Evolutionary conservation across 2,113 vertebrate species (phyloP), one percentile per base, ranked within the genome.

Genomic region (Hiodon tergisus): DNA sequence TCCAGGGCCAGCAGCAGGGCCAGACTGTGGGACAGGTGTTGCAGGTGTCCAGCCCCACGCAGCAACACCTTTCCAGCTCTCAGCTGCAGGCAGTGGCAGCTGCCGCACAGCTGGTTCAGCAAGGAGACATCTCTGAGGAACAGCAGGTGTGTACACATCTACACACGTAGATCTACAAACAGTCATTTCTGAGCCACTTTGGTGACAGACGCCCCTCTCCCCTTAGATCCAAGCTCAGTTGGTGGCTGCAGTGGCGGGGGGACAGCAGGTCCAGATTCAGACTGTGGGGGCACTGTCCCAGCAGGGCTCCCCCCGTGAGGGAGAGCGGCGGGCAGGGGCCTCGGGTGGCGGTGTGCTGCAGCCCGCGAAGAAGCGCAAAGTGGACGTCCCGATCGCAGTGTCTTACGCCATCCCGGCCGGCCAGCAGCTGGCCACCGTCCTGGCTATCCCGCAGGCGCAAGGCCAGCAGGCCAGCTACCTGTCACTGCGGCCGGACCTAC

Each of bases 351-450:
- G 92, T 4, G 97, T 99, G 68, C 96, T 98, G 73, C 97, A 98
- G 81, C 97, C 97, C 0, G 97, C 95, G 82, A 99, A 99, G 90
- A 99, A 99, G 75, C 96, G 97, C 76, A 98, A 98, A 86, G 94
- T 99, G 85, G 97, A 99, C 84, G 93, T 97, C 82, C 97, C 96
- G 74, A 91, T 98, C 68, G 92, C 96, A 67, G 95, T 99, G 73
- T 99, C 97, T 0, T 99, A 99, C 50, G 92, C 96, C 69, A 93
- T 98, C 83, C 94, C 96, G 53, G 31, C 31, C 14, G 95, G 96
- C 78, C 97, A 99, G 83, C 97, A 98, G 1, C 90, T 99, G 80
- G 96, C 96, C 78, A 98, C 96, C 0, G 96, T 98, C 79, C 89
- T 99, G 86, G 90, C 97, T 83, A 98, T 98, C 79, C 97, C 97